phyloP scores from a whole-genome alignment of 1,140 invertebrate species.

The Spodoptera litura region DNA sequence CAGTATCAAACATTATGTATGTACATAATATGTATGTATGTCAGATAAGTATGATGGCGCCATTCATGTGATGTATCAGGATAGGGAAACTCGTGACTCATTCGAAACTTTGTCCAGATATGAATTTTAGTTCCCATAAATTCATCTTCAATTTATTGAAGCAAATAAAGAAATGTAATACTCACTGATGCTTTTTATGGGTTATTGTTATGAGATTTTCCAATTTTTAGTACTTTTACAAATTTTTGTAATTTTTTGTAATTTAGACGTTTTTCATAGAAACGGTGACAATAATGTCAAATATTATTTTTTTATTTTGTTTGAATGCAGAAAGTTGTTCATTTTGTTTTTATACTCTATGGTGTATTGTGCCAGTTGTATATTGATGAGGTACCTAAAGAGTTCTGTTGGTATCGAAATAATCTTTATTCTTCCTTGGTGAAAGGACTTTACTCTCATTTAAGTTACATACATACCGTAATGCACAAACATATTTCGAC shows the following conservation, averaged over 20 bases:
- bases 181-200: slow-evolving; percentile 38
- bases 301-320: not conserved
- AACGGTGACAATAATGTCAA: slow-evolving; percentile 15
- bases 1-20: not conserved
- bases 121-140: too few relatives aligned
- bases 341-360: not conserved
- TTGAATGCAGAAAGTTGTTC: slow-evolving; percentile 5
- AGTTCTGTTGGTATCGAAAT: too few relatives aligned
- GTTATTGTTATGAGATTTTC: slow-evolving; percentile 42
- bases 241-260: slow-evolving; percentile 41
- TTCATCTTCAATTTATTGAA: not conserved
- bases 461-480: too few relatives aligned
- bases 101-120: too few relatives aligned
- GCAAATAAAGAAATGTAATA: slow-evolving; percentile 3
- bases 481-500: too few relatives aligned
- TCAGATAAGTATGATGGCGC: too few relatives aligned
- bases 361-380: not conserved
- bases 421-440: too few relatives aligned
- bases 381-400: too few relatives aligned
- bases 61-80: too few relatives aligned
- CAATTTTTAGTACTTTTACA: slow-evolving; percentile 48
- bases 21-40: too few relatives aligned
- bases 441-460: too few relatives aligned
- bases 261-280: slow-evolving; percentile 43
- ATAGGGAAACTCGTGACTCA: too few relatives aligned